phyloP scores from a whole-genome alignment of 2,113 vertebrate genomes.

The Paratilapia polleni region DNA sequence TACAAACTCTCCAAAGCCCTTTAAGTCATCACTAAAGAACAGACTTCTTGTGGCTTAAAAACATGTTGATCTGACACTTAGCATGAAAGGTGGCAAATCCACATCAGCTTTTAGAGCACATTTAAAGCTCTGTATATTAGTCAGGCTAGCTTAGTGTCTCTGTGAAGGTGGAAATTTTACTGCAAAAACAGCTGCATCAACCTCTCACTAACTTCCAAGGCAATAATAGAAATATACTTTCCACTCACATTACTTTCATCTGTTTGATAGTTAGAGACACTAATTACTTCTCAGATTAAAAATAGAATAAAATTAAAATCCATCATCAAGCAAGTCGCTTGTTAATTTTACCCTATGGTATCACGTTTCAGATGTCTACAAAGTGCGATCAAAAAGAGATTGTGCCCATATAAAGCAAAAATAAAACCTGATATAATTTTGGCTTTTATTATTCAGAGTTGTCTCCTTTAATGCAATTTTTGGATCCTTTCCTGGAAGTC shows the following conservation, averaged over 20 bases:
- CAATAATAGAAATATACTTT: not conserved
- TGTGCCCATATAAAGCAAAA: not conserved
- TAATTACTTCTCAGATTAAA: not conserved
- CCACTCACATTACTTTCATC: not conserved
- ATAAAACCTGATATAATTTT: not conserved
- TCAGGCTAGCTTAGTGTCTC: constrained; percentile 48
- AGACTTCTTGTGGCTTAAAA: constrained; percentile 43
- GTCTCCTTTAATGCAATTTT: not conserved
- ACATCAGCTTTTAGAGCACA: constrained; percentile 44
- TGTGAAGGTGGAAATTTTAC: constrained; percentile 33
- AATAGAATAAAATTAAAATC: not conserved
- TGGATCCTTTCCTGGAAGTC: not conserved
- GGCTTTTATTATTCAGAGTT: not conserved
- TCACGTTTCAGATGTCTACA: not conserved
- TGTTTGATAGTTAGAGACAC: not conserved
- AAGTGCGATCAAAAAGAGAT: not conserved
- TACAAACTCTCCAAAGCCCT: constrained; percentile 1
- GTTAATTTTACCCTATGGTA: not conserved
- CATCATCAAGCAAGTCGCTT: not conserved
- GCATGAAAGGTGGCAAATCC: constrained; percentile 37
- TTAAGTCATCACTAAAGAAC: constrained; percentile 16
- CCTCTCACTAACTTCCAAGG: not conserved
- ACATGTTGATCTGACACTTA: constrained; percentile 54
- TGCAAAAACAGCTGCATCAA: constrained; percentile 31
- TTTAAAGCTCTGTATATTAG: constrained; percentile 50